Conservation (phyloP, 2,797 vertebrate genomes). For the Semotilus atromaculatus region DNA sequence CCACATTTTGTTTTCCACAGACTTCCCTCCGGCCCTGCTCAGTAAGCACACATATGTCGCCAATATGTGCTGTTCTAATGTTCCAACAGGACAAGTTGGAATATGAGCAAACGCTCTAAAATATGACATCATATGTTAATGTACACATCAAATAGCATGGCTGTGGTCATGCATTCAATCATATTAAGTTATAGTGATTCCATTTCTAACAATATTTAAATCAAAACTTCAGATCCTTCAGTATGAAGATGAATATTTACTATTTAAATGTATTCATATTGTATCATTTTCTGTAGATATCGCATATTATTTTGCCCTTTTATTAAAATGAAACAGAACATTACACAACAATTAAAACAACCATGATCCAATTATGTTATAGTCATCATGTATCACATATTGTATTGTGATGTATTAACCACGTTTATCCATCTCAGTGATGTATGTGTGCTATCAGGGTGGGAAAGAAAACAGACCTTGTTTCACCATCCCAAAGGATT, state of each 20-base stretch:
- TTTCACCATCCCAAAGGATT: not conserved
- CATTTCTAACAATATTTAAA: not conserved
- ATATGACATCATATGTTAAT: not conserved
- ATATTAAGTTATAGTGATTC: not conserved
- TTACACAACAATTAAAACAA: not conserved
- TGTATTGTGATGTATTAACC: not conserved
- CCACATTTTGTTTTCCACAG: conserved; percentile 21
- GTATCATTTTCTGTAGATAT: not conserved
- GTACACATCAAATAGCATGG: not conserved
- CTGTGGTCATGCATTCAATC: not conserved
- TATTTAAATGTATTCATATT: not conserved
- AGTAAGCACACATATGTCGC: not conserved
- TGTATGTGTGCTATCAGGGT: too few relatives aligned
- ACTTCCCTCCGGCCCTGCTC: not conserved
- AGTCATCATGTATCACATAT: not conserved
- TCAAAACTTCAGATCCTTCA: not conserved
- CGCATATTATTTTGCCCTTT: not conserved
- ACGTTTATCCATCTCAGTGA: not conserved
- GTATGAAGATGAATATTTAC: not conserved
- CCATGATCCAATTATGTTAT: not conserved
- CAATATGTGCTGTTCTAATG: conserved; percentile 6
- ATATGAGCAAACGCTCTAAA: not conserved
- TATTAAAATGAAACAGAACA: not conserved
- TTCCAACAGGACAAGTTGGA: not conserved
- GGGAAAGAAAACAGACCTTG: not conserved